phyloP scores from a whole-genome alignment of 2,797 vertebrate species.

The Brachyrhaphis roseni region DNA sequence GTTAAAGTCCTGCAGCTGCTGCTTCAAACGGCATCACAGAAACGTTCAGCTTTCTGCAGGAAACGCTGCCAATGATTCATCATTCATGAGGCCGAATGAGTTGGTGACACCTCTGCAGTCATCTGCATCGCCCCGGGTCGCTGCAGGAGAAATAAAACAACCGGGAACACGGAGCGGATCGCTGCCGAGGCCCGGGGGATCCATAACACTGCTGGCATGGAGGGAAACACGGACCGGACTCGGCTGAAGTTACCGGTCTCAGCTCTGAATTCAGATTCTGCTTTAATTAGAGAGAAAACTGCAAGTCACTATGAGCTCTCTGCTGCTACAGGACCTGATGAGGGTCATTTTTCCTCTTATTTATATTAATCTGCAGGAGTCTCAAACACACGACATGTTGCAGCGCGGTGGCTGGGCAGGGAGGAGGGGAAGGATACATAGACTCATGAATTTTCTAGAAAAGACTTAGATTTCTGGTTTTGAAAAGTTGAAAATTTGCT shows the following conservation, averaged over 20 bases:
- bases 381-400: neutral
- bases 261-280: neutral
- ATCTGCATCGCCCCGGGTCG: conserved; percentile 15
- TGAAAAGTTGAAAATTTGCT: no score
- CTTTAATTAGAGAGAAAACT: neutral
- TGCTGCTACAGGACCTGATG: neutral
- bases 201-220: conserved; percentile 10
- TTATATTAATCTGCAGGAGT: neutral
- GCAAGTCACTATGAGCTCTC: neutral
- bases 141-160: conserved; percentile 40
- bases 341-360: neutral
- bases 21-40: neutral
- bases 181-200: conserved; percentile 4
- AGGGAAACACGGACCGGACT: no score
- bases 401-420: no score
- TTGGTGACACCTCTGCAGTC: conserved; percentile 23
- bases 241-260: neutral
- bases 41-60: neutral
- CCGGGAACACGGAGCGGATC: conserved; percentile 9
- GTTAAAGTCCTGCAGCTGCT: neutral
- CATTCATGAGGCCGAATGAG: conserved; percentile 32
- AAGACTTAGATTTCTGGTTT: no score
- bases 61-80: conserved; percentile 19
- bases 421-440: fast-evolving
- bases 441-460: no score